Evolutionary conservation across 2,888 invertebrate species (phyloP), one percentile per base, ranked within the genome.

Genomic region (Deilephila elpenor): DNA sequence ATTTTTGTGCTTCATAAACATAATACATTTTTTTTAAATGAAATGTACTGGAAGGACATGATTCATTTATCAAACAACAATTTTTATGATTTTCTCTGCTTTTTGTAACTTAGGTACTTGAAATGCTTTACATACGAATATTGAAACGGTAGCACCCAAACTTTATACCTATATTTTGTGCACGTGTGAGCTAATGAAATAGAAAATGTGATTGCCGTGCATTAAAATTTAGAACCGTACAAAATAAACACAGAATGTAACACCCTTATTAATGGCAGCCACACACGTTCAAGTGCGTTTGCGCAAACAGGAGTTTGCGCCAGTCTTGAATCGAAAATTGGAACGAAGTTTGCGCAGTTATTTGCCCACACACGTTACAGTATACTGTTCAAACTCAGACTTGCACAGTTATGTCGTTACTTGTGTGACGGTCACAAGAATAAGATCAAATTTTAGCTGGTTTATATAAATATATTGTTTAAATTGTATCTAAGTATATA

Each of bases 1-100:
- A 78, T 79, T 37, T 84, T 88, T 88, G 89, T 89, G 89, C 88
- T 75, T 53, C 11, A 7, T 25, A 59, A 44, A 70, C 70, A n/a
- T 70, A 70, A 56, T 29, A 32, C 6, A 37, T 70, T 70, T 56
- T 70, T 5, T 19, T 44, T 44, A 3, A 44, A 34, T 37, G 8
- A 64, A 37, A 64, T 64, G 64, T 7, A 44, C 20, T 64, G 64
- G 44, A 32, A 32, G n/a, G n/a, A 64, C 11, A 34, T 61, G 19
- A 19, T 61, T 32, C 19, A 11, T 64, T 5, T 20, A 44, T 51
- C 51, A 67, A 51, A 51, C 25, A 67, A 44, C 4, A 44, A 44
- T 20, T 7, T 37, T 29, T 51, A n/a, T 56, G 25, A 51, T 51
- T 51, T 44, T 11, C 44, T 25, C 14, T 32, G 20, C 44, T 5